Base-by-base conservation (phyloP, 1,140 invertebrate genomes). In the Sitophilus oryzae region DNA sequence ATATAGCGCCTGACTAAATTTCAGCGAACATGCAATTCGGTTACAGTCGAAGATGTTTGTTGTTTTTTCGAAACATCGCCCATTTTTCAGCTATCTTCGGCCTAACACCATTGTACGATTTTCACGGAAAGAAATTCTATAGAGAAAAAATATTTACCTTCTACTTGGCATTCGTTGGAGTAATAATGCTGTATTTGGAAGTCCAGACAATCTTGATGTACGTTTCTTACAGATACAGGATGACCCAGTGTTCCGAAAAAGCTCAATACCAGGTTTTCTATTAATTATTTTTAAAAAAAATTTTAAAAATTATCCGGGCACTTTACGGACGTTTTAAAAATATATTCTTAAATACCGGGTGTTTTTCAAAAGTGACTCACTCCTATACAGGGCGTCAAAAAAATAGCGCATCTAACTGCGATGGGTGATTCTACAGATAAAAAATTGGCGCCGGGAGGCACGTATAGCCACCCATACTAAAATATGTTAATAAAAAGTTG, bases 41-140 rank as follows among this genome's bases (percentile, higher is more conserved):
- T 18, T 45, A 34, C 21, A 52, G 48, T 22, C 51, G 47, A 30
- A 51, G 49, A 52, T 38, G 35, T 40, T 9, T 57, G 16, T 16
- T 51, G 10, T 51, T 38, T n/a, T 9, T 51, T 18, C 48, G 51
- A 46, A 10, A 42, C 2, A 22, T 57, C 16, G 38, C 40, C 6
- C 37, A 46, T 21, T 46, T 57, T 40, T 57, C 44, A 21, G 18
- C 55, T 20, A 25, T 57, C n/a, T 57, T 57, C 40, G 55, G 47
- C 3, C 5, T 57, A 4, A 46, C 51, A 0, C 55, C 55, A 2
- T 11, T 52, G 14, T 57, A 51, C 19, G 11, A 18, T 40, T 51
- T 57, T 21, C 8, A 25, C 8, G 22, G 45, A 21, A 40, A 34
- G 3, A 10, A 25, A 38, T 57, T 57, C 35, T n/a, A 16, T 8